phyloP scores from a whole-genome alignment of 2,113 vertebrate genomes.

The Emydocephalus ijimae region DNA sequence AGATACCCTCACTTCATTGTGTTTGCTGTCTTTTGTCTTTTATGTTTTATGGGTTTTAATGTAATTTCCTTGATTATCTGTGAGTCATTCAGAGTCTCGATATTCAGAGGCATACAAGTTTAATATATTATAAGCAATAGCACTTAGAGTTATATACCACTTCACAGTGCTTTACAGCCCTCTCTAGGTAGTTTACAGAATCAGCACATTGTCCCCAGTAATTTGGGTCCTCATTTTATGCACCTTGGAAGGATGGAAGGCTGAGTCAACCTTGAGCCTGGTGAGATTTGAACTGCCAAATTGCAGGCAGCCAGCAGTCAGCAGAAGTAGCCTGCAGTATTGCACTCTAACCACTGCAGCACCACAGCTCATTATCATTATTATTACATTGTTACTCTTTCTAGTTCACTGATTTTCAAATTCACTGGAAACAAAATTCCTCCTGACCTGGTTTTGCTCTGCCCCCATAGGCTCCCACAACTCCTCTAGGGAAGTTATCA shows the following conservation, averaged over 20 bases:
- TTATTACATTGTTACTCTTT: not conserved
- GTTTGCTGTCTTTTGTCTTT: not conserved
- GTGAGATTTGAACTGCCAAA: no score
- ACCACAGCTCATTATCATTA: not conserved
- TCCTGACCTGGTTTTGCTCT: conserved; percentile 53
- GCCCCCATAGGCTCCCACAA: conserved; percentile 37
- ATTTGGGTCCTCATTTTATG: no score
- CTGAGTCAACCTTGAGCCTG: no score
- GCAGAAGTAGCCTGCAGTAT: no score
- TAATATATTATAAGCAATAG: not conserved
- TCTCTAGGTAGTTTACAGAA: no score
- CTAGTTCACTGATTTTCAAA: not conserved
- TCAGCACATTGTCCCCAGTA: no score
- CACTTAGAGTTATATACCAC: no score
- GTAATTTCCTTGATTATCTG: not conserved
- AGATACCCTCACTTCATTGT: not conserved
- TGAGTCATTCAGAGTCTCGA: not conserved
- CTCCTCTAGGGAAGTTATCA: conserved; percentile 56
- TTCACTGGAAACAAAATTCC: not conserved
- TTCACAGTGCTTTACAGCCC: no score
- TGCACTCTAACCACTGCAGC: no score
- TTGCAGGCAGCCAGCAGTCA: no score
- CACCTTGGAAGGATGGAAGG: no score
- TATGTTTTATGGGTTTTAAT: not conserved
- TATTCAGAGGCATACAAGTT: not conserved